A percentile compares a stretch with the other conserved stretches of the same genome.
Evolutionary conservation across 2,888 invertebrate genomes (phyloP).

Genomic region (Hedya salicella): DNA sequence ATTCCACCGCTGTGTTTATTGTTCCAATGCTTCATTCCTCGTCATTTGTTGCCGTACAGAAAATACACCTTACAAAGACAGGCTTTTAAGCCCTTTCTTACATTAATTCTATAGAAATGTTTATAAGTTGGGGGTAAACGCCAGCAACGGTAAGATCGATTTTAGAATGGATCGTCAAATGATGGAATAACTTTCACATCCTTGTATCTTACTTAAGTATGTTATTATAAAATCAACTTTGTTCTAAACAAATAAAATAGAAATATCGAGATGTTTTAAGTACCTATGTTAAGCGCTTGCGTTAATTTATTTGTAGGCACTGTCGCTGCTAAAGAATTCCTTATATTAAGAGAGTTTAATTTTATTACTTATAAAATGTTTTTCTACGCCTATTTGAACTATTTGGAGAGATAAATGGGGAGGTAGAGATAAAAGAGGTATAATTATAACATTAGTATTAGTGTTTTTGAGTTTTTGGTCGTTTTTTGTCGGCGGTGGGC

Average conservation of each 20-base stretch:
- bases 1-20: constrained; percentile 31
- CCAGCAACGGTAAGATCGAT: neutral
- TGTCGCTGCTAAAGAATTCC: constrained; percentile 22
- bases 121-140: neutral
- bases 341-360: constrained; percentile 30
- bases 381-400: constrained; percentile 26
- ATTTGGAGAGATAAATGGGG: constrained; percentile 32
- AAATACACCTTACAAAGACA: neutral
- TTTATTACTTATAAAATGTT: constrained; percentile 36
- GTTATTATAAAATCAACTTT: constrained; percentile 12
- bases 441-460: constrained; percentile 33
- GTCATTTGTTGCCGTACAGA: neutral
- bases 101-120: neutral
- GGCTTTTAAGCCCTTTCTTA: neutral
- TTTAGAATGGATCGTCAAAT: constrained; percentile 1
- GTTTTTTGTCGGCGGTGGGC: constrained; percentile 29
- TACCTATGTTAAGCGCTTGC: neutral
- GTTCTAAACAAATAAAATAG: neutral
- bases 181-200: constrained; percentile 8
- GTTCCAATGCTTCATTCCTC: constrained; percentile 30
- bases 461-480: constrained; percentile 17
- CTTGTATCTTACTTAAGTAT: constrained; percentile 4
- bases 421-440: constrained; percentile 32
- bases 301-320: neutral
- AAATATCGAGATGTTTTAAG: neutral